phyloP scores from a whole-genome alignment of 2,113 vertebrate genomes.

The Crotalus tigris region DNA sequence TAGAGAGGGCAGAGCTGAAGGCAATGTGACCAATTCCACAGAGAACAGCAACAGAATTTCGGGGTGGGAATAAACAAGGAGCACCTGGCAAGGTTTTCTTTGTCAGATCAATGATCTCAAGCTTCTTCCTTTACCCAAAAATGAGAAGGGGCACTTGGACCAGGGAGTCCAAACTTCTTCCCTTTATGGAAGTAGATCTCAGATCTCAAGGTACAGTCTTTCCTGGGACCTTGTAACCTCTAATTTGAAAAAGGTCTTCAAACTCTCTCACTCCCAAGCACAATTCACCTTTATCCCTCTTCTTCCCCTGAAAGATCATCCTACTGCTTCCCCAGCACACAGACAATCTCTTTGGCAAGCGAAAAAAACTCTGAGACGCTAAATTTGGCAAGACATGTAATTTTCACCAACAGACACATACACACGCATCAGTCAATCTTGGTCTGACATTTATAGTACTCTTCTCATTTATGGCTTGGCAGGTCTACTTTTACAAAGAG shows the following conservation, averaged over 20 bases:
- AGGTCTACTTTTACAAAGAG: neutral
- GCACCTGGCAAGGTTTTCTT: neutral
- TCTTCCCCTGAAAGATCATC: neutral
- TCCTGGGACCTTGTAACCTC: neutral
- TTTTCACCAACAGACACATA: neutral
- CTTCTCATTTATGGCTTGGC: neutral
- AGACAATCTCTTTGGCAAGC: neutral
- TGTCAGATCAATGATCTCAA: neutral
- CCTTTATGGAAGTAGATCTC: neutral
- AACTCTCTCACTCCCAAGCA: neutral
- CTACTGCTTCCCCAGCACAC: neutral
- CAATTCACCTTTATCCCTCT: neutral
- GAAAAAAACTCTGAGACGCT: neutral
- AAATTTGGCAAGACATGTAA: neutral
- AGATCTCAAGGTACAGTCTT: neutral
- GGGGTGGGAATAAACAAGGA: neutral
- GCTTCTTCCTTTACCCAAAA: neutral
- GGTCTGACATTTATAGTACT: neutral
- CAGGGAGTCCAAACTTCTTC: neutral
- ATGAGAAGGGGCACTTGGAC: neutral
- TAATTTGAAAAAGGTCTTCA: neutral
- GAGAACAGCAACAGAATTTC: neutral
- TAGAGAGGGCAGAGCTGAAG: neutral
- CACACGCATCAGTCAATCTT: neutral
- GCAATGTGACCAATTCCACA: neutral